Evolutionary conservation across 1,140 invertebrate genomes (phyloP).

Genomic region (Lycorma delicatula): DNA sequence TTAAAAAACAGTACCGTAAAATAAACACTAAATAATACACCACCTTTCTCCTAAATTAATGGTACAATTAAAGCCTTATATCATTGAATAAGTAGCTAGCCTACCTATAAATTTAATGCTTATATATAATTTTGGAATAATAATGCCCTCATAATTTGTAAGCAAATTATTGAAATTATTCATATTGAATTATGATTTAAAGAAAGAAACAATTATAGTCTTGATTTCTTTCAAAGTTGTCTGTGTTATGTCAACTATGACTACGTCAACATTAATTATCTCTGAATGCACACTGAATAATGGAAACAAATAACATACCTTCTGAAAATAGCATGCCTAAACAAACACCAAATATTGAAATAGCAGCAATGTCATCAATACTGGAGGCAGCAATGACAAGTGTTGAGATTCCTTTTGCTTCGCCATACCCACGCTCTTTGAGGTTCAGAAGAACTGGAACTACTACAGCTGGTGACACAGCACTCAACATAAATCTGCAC

Average conservation of each 20-base stretch:
- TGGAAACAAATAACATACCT: conserved; percentile 33
- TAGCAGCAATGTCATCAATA: conserved; percentile 69
- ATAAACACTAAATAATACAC: no score
- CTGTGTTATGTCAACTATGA: background rate
- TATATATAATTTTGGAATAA: no score
- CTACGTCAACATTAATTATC: background rate
- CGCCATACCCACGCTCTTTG: conserved; percentile 53
- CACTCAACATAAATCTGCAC: conserved; percentile 47
- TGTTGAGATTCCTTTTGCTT: conserved; percentile 65
- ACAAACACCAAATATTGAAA: conserved; percentile 60
- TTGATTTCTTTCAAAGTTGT: background rate
- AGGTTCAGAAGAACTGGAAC: conserved; percentile 60
- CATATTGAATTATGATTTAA: no score
- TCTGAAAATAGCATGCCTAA: conserved; percentile 48
- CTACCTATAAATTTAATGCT: no score
- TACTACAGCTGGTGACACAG: conserved; percentile 71
- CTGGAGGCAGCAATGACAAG: conserved; percentile 67
- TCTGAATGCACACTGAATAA: background rate
- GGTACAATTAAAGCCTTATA: no score
- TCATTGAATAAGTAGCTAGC: no score
- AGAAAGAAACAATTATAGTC: background rate
- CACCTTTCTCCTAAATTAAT: no score
- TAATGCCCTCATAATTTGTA: no score
- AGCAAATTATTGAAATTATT: no score
- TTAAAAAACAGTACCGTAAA: no score